Evolutionary conservation across 2,888 invertebrate genomes (phyloP).

Genomic region (Leptopilina syphax): DNA sequence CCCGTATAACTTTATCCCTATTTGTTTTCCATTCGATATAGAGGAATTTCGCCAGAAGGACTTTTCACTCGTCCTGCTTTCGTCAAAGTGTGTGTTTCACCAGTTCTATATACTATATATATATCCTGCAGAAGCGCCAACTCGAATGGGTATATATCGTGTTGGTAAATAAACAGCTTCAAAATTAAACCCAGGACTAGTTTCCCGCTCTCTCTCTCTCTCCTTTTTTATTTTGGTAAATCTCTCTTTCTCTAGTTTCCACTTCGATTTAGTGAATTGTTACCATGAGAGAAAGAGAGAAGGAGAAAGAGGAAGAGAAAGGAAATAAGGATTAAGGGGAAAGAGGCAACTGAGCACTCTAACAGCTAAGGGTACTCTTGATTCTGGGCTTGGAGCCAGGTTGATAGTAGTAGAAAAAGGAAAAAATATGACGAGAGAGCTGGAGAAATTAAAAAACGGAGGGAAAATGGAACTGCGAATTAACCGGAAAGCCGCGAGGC

Average conservation of each 20-base stretch:
- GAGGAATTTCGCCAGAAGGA: slow-evolving; percentile 19
- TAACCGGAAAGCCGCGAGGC: slow-evolving; percentile 49
- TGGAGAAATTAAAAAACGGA: slow-evolving; percentile 46
- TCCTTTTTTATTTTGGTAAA: background rate
- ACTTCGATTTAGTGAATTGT: slow-evolving; percentile 34
- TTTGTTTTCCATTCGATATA: background rate
- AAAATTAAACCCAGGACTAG: slow-evolving; percentile 36
- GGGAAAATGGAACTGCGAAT: slow-evolving; percentile 52
- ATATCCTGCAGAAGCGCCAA: slow-evolving; percentile 1
- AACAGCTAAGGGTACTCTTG: slow-evolving; percentile 38
- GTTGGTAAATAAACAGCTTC: slow-evolving; percentile 36
- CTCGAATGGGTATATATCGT: slow-evolving; percentile 17
- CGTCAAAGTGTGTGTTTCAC: slow-evolving; percentile 15
- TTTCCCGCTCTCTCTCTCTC: background rate
- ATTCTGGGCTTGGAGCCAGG: slow-evolving; percentile 42
- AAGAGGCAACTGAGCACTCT: slow-evolving; percentile 35
- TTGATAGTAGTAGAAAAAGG: slow-evolving; percentile 15
- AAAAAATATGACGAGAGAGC: slow-evolving; percentile 29
- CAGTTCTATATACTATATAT: slow-evolving; percentile 16
- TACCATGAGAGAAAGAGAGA: slow-evolving; percentile 19
- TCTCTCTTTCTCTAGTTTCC: slow-evolving; percentile 28
- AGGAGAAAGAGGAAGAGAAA: slow-evolving; percentile 1
- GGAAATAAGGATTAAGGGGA: slow-evolving; percentile 5
- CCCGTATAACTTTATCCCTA: background rate
- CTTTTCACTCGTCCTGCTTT: slow-evolving; percentile 6